Conservation (phyloP, 2,888 invertebrate species). For the Heliconius ismenius region DNA sequence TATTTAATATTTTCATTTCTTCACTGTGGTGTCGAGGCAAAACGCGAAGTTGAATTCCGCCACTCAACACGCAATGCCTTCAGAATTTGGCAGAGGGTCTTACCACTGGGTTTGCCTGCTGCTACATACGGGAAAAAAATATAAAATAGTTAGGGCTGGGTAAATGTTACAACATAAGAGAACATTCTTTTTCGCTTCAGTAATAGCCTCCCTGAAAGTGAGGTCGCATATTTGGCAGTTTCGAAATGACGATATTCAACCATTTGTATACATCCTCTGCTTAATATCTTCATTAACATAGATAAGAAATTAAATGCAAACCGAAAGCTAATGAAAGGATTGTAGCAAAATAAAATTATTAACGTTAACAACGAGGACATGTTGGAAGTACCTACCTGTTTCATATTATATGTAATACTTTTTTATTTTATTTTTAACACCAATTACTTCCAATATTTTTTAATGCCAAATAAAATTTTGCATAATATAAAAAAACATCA, state of each 20-base stretch:
- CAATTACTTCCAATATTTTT: neutral
- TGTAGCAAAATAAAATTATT: neutral
- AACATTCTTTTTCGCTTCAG: slow-evolving; percentile 35
- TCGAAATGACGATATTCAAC: slow-evolving; percentile 28
- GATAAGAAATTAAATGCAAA: neutral
- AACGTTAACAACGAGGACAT: slow-evolving; percentile 2
- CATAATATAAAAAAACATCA: neutral
- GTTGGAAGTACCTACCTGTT: neutral
- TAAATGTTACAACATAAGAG: slow-evolving; percentile 31
- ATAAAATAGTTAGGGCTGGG: neutral
- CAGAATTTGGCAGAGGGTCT: no score
- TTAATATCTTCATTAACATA: slow-evolving; percentile 33
- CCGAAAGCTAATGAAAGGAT: slow-evolving; percentile 8
- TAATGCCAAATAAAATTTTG: neutral
- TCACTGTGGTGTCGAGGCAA: no score
- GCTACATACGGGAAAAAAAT: no score
- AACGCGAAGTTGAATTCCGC: no score
- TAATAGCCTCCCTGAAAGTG: slow-evolving; percentile 39
- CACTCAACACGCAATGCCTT: no score
- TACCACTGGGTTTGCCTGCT: no score
- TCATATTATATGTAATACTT: neutral
- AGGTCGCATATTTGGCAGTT: slow-evolving; percentile 39
- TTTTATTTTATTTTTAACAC: neutral
- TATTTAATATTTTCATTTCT: no score
- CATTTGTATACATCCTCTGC: slow-evolving; percentile 32